A percentile compares a stretch with the other conserved stretches of the same genome.
Evolutionary conservation across 2,113 vertebrate genomes (phyloP).

Genomic region (Nesoenas mayeri): DNA sequence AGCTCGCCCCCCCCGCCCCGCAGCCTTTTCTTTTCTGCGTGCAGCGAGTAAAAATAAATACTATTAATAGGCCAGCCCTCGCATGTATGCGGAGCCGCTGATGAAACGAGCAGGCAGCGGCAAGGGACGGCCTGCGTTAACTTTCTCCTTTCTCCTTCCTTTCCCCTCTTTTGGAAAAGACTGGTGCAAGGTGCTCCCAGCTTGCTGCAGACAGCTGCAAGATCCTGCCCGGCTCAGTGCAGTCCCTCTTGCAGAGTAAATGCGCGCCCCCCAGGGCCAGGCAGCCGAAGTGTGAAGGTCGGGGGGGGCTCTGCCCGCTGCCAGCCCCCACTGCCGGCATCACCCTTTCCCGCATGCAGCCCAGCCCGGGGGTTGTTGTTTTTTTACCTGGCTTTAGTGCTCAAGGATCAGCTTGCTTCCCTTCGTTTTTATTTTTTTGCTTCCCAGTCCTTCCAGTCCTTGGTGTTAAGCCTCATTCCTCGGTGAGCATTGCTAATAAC

Average conservation of each 20-base stretch:
- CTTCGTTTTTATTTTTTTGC: conserved; percentile 30
- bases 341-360: neutral
- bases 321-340: neutral
- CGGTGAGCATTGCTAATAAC: conserved; percentile 70
- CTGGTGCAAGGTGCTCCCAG: neutral
- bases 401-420: neutral
- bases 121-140: neutral
- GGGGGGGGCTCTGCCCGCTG: neutral
- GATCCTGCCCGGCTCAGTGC: neutral
- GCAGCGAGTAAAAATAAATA: conserved; percentile 49
- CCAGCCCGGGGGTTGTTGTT: neutral
- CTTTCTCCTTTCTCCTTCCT: conserved; percentile 15
- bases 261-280: neutral
- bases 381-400: conserved; percentile 32
- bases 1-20: neutral
- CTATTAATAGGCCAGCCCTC: conserved; percentile 31
- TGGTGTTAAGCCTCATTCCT: conserved; percentile 64
- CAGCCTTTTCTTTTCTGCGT: conserved; percentile 19
- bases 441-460: conserved; percentile 45
- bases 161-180: neutral
- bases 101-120: neutral
- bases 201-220: neutral
- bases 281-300: conserved; percentile 23
- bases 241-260: neutral
- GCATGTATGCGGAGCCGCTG: neutral